phyloP scores from a whole-genome alignment of 1,140 invertebrate genomes.

The Rhopalosiphum padi region DNA sequence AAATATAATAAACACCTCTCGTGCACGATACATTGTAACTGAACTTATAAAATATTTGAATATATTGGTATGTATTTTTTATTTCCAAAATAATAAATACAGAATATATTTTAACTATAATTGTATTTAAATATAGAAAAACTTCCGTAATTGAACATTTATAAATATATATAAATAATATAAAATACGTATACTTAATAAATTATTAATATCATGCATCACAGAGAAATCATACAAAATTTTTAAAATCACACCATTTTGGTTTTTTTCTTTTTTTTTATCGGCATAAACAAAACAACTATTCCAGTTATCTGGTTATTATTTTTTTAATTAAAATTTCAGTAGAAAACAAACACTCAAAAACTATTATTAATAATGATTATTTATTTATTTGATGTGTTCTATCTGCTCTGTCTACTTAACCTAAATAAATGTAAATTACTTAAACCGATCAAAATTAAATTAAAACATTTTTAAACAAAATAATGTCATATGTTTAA shows the following conservation, averaged over 20 bases:
- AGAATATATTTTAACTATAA: not conserved
- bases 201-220: not conserved
- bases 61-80: not conserved
- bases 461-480: not conserved
- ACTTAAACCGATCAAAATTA: not conserved
- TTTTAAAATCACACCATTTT: not conserved
- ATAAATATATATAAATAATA: not conserved
- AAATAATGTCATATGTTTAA: not conserved
- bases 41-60: not conserved
- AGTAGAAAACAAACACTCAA: not conserved
- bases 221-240: not conserved
- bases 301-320: not conserved
- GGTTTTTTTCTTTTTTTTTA: no score
- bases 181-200: not conserved
- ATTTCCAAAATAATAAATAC: not conserved
- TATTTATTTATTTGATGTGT: not conserved
- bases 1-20: not conserved
- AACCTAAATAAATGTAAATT: not conserved
- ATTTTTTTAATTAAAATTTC: not conserved
- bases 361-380: not conserved
- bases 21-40: not conserved
- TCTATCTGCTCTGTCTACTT: not conserved
- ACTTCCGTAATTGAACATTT: not conserved
- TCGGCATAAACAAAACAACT: no score
- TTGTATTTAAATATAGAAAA: not conserved